Base-by-base conservation (phyloP, 2,888 invertebrate species). In the Tachina lurida region DNA sequence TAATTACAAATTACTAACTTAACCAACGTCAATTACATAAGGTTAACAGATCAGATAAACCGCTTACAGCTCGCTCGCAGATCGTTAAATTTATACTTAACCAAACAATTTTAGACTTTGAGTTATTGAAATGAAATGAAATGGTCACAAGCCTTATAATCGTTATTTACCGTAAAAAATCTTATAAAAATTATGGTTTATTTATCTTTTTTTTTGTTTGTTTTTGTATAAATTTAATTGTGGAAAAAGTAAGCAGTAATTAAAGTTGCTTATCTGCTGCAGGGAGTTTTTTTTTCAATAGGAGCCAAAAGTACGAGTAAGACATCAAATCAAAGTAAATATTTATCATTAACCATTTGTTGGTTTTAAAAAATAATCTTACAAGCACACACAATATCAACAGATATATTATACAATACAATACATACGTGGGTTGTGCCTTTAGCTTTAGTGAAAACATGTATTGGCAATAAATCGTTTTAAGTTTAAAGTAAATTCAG, bases 31-130 rank as follows among this genome's bases (percentile, higher is more conserved):
- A 80, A 83, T 83, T 86, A 86, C 79, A 76, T 63, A 63, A 80
- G 76, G 83, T 83, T 76, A 86, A 73, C 75, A 68, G 86, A 86
- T 86, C 79, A 83, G 71, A 76, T 83, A 79, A 79, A 76, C 12
- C 65, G 63, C 68, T 60, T 60, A 45, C 58, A 63, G 43, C 71
- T 49, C 43, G 43, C 71, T 49, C 43, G n/a, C 19, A 54, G 22
- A 62, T 62, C 52, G 45, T 74, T 58, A 67, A 74, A 62, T 17
- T 75, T 52, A 54, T 54, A 74, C 60, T 60, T 31, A 67, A 58
- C 60, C 39, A 47, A n/a, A 58, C 45, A 70, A 62, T 62, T 75
- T 31, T 79, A 39, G 10, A 71, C 15, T 56, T 19, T 19, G 47
- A 63, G 45, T 71, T 31, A 39, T 41, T 67, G 60, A n/a, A 45